Evolutionary conservation across 2,888 invertebrate genomes (phyloP).

Genomic region (Tinea trinotella): DNA sequence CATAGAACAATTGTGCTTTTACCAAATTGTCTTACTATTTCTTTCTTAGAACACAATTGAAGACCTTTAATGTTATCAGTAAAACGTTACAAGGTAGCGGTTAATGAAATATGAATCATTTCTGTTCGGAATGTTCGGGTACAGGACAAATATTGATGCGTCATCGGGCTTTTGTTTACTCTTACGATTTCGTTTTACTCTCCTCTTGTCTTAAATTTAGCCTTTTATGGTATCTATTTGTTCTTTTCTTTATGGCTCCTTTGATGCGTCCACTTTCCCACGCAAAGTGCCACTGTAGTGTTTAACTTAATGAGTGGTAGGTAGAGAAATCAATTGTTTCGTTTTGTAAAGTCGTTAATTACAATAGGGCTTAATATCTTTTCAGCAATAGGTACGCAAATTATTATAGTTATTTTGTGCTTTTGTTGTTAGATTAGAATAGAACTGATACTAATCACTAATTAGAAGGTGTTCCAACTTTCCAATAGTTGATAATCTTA

Average conservation of each 20-base stretch:
- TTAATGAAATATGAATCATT: conserved; percentile 27
- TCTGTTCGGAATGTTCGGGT: conserved; percentile 5
- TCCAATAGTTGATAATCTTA: no score
- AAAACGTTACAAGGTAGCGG: conserved; percentile 49
- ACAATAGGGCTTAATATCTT: no score
- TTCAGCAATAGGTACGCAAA: no score
- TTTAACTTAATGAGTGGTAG: background rate
- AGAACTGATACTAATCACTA: no score
- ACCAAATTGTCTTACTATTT: conserved; percentile 8
- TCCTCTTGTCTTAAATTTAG: conserved; percentile 2
- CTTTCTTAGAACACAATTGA: conserved; percentile 34
- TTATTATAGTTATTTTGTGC: no score
- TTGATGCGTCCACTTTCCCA: background rate
- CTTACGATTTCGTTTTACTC: conserved; percentile 1
- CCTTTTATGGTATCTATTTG: conserved; percentile 6
- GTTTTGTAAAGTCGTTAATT: no score
- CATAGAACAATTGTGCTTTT: background rate
- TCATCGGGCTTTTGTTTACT: conserved; percentile 11
- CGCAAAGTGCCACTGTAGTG: background rate
- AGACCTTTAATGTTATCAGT: conserved; percentile 40
- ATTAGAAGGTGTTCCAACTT: no score
- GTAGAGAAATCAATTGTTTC: no score
- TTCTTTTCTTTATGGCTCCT: background rate
- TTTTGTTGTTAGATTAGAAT: no score
- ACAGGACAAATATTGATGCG: conserved; percentile 25